These are phyloP conservation scores for Paramormyrops hopkinsi DNA, from an alignment of 2,797 vertebrate genomes.

Conservation along the genomic window DNA sequence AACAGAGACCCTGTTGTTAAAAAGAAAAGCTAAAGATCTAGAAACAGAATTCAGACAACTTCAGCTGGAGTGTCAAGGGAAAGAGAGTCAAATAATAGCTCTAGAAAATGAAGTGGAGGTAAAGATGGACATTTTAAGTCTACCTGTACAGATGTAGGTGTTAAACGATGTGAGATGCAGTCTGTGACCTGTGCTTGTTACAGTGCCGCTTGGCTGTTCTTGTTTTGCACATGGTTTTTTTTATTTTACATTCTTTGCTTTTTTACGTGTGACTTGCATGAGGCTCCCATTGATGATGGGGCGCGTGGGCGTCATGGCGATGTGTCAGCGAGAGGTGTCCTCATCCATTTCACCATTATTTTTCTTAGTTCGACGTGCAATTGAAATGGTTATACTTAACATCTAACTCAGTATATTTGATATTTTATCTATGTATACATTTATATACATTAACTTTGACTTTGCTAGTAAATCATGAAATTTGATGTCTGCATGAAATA, in stretches of 20 bases:
- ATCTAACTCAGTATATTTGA: neutral
- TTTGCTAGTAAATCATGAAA: neutral
- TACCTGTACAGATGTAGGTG: slow-evolving; percentile 13
- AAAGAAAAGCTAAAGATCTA: slow-evolving; percentile 73
- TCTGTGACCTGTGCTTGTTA: slow-evolving; percentile 41
- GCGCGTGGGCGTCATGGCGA: neutral
- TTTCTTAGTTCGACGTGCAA: neutral
- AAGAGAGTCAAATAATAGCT: slow-evolving; percentile 66
- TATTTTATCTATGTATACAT: neutral
- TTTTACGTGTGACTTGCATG: slow-evolving; percentile 24
- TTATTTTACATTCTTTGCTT: slow-evolving; percentile 31
- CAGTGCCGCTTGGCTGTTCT: slow-evolving; percentile 37
- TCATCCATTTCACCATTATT: neutral
- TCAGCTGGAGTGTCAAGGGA: slow-evolving; percentile 70
- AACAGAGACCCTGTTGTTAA: slow-evolving; percentile 71
- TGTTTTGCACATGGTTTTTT: slow-evolving; percentile 19
- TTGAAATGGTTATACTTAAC: neutral
- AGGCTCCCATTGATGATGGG: neutral
- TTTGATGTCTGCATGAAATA: neutral
- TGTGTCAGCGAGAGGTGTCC: neutral
- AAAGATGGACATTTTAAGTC: slow-evolving; percentile 50
- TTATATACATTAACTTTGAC: neutral
- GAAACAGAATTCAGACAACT: slow-evolving; percentile 76
- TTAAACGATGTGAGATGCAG: slow-evolving; percentile 28
- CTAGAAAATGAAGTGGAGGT: slow-evolving; percentile 75